phyloP scores from a whole-genome alignment of 2,888 invertebrate species.

The Drosophila lacicola region DNA sequence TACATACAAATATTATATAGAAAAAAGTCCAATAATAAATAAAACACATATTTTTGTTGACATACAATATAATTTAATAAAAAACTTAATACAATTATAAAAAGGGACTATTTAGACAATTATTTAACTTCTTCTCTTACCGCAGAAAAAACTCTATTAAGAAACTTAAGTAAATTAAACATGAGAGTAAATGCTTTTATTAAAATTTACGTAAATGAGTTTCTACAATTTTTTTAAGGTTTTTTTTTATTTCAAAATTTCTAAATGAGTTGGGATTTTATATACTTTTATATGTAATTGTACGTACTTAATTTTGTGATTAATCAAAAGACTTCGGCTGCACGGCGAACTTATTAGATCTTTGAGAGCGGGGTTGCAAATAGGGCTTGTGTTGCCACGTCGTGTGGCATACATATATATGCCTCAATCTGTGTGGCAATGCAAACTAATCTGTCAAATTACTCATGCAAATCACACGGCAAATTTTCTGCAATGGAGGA shows the following conservation, averaged over 20 bases:
- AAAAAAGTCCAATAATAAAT: too few relatives aligned
- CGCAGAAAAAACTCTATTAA: too few relatives aligned
- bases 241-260: neutral
- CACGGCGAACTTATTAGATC: constrained; percentile 1
- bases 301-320: neutral
- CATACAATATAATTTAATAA: too few relatives aligned
- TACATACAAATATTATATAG: too few relatives aligned
- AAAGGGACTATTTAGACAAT: too few relatives aligned
- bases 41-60: too few relatives aligned
- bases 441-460: constrained; percentile 80
- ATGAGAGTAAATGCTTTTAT: too few relatives aligned
- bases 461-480: constrained; percentile 76
- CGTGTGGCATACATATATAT: constrained; percentile 8
- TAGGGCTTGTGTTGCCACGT: constrained; percentile 1
- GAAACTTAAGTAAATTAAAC: too few relatives aligned
- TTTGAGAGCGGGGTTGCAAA: constrained; percentile 9
- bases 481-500: constrained; percentile 32
- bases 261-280: neutral
- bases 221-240: too few relatives aligned
- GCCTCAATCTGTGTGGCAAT: constrained; percentile 28
- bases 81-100: too few relatives aligned
- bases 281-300: neutral
- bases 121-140: too few relatives aligned
- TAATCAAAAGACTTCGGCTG: constrained; percentile 5
- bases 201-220: too few relatives aligned